phyloP scores from a whole-genome alignment of 2,113 vertebrate species.

The Manacus vitellinus region DNA sequence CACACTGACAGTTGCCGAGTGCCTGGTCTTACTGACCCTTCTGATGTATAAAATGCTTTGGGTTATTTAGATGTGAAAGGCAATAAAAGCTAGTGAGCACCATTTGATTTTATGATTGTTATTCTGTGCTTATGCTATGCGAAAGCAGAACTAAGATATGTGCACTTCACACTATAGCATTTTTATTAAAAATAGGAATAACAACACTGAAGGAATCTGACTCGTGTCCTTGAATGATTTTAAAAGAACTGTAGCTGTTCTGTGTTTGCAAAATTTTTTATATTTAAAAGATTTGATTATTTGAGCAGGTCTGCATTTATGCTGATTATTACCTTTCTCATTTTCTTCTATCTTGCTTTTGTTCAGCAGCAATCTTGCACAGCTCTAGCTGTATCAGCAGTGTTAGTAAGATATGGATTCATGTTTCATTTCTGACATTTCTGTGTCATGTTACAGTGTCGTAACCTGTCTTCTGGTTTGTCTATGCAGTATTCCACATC shows the following conservation, averaged over 20 bases:
- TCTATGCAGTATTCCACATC: background rate
- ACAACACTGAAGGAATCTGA: background rate
- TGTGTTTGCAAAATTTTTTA: background rate
- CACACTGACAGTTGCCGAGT: background rate
- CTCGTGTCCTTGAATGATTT: background rate
- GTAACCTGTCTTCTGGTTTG: background rate
- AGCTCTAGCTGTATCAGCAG: background rate
- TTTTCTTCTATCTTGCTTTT: background rate
- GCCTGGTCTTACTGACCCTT: slow-evolving; percentile 2
- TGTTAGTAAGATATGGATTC: background rate
- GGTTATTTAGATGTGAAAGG: slow-evolving; percentile 23
- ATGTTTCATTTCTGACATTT: background rate
- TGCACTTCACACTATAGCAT: background rate
- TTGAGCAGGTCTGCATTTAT: background rate
- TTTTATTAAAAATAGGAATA: slow-evolving; percentile 32
- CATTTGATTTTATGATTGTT: background rate
- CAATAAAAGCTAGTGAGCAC: background rate
- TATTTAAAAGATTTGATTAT: background rate
- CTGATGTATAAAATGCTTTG: background rate
- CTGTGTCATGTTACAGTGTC: background rate
- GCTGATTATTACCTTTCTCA: background rate
- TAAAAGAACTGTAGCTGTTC: background rate
- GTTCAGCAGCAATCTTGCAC: background rate
- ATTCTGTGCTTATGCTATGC: background rate
- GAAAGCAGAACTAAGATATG: background rate